phyloP scores from a whole-genome alignment of 2,888 invertebrate genomes.

The Augochlorella aurata region DNA sequence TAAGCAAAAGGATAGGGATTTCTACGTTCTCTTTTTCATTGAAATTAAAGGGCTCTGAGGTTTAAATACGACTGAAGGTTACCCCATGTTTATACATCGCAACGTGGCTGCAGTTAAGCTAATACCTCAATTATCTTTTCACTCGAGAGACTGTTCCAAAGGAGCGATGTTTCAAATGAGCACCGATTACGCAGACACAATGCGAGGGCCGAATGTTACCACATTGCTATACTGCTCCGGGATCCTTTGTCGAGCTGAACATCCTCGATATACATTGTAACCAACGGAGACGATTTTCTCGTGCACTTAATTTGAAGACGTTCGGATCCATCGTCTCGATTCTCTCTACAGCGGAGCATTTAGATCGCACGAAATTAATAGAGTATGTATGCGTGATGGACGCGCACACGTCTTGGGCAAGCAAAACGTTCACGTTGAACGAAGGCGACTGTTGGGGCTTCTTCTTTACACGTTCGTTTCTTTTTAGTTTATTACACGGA shows the following conservation, averaged over 20 bases:
- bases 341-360: not conserved
- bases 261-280: constrained; percentile 1
- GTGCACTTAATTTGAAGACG: not conserved
- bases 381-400: not conserved
- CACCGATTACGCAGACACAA: not conserved
- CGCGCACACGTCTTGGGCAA: not conserved
- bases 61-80: not conserved
- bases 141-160: not conserved
- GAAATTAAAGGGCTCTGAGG: not conserved
- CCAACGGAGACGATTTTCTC: not conserved
- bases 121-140: not conserved
- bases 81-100: not conserved
- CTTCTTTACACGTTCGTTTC: constrained; percentile 12
- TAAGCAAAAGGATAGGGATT: too few relatives aligned
- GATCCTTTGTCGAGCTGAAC: not conserved
- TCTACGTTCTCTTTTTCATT: not conserved
- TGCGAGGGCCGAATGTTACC: not conserved
- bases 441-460: constrained; percentile 11
- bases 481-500: constrained; percentile 24
- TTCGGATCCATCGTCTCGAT: not conserved
- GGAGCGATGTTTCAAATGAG: not conserved
- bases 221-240: not conserved
- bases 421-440: constrained; percentile 21
- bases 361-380: constrained; percentile 5
- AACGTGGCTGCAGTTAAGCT: not conserved